Evolutionary conservation across 2,888 invertebrate genomes (phyloP).

Genomic region (Volucella inflata): DNA sequence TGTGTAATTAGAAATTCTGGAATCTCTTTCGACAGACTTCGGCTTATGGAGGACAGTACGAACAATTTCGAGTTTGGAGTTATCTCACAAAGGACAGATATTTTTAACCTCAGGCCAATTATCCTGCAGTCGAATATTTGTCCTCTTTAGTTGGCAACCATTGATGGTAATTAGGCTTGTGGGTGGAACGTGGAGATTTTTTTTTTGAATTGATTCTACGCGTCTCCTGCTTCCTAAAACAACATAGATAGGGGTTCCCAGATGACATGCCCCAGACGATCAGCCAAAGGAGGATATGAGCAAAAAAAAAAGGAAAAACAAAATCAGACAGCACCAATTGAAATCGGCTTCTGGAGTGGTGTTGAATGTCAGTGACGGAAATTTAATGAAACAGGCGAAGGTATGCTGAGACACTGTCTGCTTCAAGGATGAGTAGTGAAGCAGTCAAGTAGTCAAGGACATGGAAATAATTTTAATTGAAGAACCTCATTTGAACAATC

Average conservation of each 20-base stretch:
- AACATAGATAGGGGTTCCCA: neutral
- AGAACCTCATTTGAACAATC: constrained; percentile 21
- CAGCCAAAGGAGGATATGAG: neutral
- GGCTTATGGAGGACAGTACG: too few relatives aligned
- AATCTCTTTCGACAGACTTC: too few relatives aligned
- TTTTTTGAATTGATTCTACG: constrained; percentile 3
- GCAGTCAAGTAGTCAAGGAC: constrained; percentile 38
- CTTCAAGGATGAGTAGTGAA: neutral
- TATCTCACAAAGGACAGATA: too few relatives aligned
- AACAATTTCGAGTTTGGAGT: too few relatives aligned
- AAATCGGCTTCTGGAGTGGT: constrained; percentile 11
- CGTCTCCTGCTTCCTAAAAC: neutral
- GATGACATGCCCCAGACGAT: constrained; percentile 14
- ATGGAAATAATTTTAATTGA: constrained; percentile 59
- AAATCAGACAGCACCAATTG: neutral
- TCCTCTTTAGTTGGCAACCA: neutral
- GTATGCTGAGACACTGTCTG: neutral
- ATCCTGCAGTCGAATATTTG: neutral
- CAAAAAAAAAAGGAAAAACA: neutral
- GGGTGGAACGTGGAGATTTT: neutral
- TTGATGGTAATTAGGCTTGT: constrained; percentile 11
- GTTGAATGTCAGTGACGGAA: constrained; percentile 31
- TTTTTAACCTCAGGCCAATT: neutral
- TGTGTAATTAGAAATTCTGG: neutral
- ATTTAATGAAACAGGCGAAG: constrained; percentile 7